Evolutionary conservation across 2,113 vertebrate genomes (phyloP).

Genomic region (Ahaetulla prasina): DNA sequence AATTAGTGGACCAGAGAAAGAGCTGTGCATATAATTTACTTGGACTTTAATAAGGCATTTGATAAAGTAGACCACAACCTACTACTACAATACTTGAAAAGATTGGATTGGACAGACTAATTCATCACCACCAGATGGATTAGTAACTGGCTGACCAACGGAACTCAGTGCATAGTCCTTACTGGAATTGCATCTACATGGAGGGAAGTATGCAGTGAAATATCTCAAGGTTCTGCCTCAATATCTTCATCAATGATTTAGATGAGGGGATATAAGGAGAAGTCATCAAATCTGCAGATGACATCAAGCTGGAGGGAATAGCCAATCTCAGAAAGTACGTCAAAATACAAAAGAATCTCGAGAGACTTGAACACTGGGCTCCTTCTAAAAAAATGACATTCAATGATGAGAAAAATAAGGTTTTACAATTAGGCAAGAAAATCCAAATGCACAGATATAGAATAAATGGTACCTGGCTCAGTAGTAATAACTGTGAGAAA

Average conservation of each 20-base stretch:
- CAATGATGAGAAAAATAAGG: neutral
- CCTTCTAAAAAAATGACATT: neutral
- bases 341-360: neutral
- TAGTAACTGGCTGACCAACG: neutral
- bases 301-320: neutral
- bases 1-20: no score
- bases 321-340: neutral
- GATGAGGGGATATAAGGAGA: neutral
- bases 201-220: neutral
- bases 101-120: neutral
- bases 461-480: neutral
- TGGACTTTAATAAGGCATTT: no score
- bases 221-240: neutral
- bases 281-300: neutral
- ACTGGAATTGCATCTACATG: neutral
- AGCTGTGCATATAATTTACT: no score
- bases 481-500: neutral
- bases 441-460: neutral
- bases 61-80: no score
- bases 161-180: neutral
- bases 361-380: neutral
- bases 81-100: no score
- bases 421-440: neutral
- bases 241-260: neutral
- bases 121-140: neutral